Base-by-base conservation (phyloP, 1,140 invertebrate genomes). In the Drosophila ohnishii region DNA sequence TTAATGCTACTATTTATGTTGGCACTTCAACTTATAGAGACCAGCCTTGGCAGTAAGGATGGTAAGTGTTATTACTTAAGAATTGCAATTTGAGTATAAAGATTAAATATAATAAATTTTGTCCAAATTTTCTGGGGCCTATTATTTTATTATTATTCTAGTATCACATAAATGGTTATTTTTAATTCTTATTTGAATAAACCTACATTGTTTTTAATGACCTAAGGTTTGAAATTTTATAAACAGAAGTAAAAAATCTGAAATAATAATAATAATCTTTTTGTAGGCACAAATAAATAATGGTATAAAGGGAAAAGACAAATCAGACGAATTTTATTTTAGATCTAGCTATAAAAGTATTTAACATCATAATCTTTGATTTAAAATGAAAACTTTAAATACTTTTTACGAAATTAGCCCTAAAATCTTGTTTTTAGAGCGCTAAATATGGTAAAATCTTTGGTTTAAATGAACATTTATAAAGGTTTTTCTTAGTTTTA, bases 11-110 rank as follows among this genome's bases (percentile, higher is more conserved):
- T 59, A 22, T 71, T 71, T 39, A 39, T 71, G n/a, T 13, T 71
- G 39, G 53, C 65, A 71, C 16, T 71, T 40, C 51, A 50, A 30
- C 44, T 71, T 25, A 58, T 71, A 40, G 44, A 37, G 22, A 42
- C 35, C 13, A 71, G 35, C 40, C 7, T 40, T 34, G 67, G 65
- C n/a, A 71, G 67, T 71, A 71, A 71, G 56, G 67, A 71, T 50
- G 67, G 67, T 71, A 59, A 42, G 67, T 40, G 22, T 5, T 0
- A n/a, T 32, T 19, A 28, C 2, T 25, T 25, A 28, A 28, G 16
- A 11, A 28, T 9, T 9, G n/a, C 2, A 28, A 11, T 13, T n/a
- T 19, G 25, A 32, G n/a, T 30, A 2, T 32, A 30, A 16, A 10
- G 14, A 9, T 5, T 16, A 5, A 16, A 19, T 8, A 34, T 13